Evolutionary conservation across 2,797 vertebrate species (phyloP), one percentile per base, ranked within the genome.

Genomic region (Smutsia gigantea): DNA sequence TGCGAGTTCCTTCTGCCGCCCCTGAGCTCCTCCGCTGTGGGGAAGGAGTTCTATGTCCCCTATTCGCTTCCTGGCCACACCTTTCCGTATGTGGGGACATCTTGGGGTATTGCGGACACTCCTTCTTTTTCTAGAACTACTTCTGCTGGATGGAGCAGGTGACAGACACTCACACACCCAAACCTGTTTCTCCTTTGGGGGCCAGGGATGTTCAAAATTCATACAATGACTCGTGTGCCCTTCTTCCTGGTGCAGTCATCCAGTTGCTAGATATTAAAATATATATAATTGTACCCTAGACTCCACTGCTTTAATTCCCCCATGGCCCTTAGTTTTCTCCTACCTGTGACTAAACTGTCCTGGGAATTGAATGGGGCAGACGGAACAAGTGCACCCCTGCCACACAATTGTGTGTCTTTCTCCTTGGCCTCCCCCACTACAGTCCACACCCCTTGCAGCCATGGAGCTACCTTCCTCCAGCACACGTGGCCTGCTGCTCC

Each of bases 401-500:
- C 57, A 13, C 10, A 17, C 14, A 25, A 18, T 2, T 8, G 51
- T 2, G 1, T 2, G 0, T 61, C 25, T 2, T 39, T 15, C 18
- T 4, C 21, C 19, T 14, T 19, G 5, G 53, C 15, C 15, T 4
- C 19, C 1, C 21, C 5, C 1, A 13, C 25, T n/a, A 13, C 0
- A 1, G 7, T 53, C 25, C 14, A 2, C 34, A n/a, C 51, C 49
- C 34, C 83, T 27, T 4, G 1, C 2, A 4, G 49, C 27, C 83
- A 9, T 39, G 6, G 5, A 19, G 6, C 11, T 14, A 0, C 53
- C 27, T 37, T 19, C 23, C 37, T 10, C 14, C 4, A 18, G 55
- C 2, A 9, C 34, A 18, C 8, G 0, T 23, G 18, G 9, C 21
- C 51, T 2, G 6, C 51, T 6, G 0, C 4, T 3, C 34, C 4